These are phyloP conservation scores for Hetaerina titia DNA, from an alignment of 2,888 invertebrate genomes.

Conservation along the genomic window DNA sequence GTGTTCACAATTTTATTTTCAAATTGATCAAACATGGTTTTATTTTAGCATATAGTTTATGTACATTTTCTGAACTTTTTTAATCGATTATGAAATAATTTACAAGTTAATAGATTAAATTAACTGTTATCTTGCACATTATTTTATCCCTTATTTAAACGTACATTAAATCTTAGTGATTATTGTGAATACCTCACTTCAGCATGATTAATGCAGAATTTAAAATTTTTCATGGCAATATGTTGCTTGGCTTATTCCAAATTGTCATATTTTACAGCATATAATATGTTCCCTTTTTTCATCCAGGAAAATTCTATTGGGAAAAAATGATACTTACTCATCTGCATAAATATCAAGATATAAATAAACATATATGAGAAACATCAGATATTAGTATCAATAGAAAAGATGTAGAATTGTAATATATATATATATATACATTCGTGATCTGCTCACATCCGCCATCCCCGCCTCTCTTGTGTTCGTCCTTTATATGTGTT, in stretches of 20 bases:
- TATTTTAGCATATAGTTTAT: neutral
- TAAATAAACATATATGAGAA: no score
- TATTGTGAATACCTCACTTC: neutral
- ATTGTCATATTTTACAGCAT: neutral
- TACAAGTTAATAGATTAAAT: neutral
- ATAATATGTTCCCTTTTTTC: neutral
- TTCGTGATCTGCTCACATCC: no score
- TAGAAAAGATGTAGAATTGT: no score
- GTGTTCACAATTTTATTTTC: constrained; percentile 34
- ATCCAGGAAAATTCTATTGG: neutral
- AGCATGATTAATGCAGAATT: neutral
- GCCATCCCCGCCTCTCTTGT: no score
- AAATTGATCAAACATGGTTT: neutral
- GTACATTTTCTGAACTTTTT: neutral
- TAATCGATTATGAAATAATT: neutral
- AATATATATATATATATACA: no score
- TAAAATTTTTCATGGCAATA: neutral
- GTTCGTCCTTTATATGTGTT: no score
- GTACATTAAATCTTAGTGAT: neutral
- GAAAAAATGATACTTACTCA: no score
- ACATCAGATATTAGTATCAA: no score
- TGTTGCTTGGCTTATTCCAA: constrained; percentile 12
- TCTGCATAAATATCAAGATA: no score
- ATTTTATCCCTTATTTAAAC: neutral
- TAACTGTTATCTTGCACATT: neutral